Evolutionary conservation across 1,140 invertebrate species (phyloP).

Genomic region (Brachionus calyciflorus): DNA sequence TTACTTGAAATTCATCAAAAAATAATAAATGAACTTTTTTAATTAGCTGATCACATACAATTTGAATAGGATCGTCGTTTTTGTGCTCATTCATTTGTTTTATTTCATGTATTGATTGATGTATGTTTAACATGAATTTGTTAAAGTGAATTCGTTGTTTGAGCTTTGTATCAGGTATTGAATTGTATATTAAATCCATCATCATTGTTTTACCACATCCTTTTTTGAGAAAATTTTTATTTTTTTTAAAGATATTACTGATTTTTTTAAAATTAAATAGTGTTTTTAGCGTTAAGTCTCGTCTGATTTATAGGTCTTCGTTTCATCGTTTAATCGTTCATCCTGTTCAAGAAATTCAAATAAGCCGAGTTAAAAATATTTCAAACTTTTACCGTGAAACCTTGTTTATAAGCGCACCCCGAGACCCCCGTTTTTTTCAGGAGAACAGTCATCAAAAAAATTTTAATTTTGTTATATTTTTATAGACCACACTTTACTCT

Average conservation of each 20-base stretch:
- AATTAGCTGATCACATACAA: slow-evolving; percentile 82
- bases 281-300: too few species aligned
- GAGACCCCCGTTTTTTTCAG: too few species aligned
- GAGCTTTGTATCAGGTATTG: slow-evolving; percentile 68
- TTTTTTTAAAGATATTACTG: background rate
- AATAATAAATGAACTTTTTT: slow-evolving; percentile 85
- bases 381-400: too few species aligned
- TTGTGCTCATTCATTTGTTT: slow-evolving; percentile 47
- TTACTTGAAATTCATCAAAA: slow-evolving; percentile 99
- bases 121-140: slow-evolving; percentile 94
- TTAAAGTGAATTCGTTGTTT: slow-evolving; percentile 84
- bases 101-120: slow-evolving; percentile 63
- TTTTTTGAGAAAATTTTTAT: slow-evolving; percentile 34
- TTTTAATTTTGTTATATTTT: too few species aligned
- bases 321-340: too few species aligned
- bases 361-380: too few species aligned
- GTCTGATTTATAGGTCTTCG: too few species aligned
- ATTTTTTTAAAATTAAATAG: background rate
- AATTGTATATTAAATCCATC: slow-evolving; percentile 94
- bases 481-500: too few species aligned
- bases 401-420: too few species aligned
- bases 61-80: slow-evolving; percentile 86
- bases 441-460: too few species aligned
- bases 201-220: slow-evolving; percentile 80
- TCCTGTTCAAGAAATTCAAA: too few species aligned